Evolutionary conservation across 2,797 vertebrate genomes (phyloP).

Genomic region (Notamacropus eugenii): DNA sequence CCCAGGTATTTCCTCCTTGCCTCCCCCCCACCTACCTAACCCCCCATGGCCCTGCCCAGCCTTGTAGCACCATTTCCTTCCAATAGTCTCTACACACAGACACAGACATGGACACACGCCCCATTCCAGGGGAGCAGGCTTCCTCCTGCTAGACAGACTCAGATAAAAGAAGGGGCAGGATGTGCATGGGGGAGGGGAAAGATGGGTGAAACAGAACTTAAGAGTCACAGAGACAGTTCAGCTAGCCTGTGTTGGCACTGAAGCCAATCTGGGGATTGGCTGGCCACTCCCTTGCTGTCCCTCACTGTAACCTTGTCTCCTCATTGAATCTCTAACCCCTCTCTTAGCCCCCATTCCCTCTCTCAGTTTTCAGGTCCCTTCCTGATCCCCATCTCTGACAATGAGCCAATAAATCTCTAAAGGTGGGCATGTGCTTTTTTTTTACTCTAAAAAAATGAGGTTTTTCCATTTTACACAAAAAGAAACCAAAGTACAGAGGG

Average conservation of each 20-base stretch:
- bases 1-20: conserved; percentile 37
- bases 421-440: background rate
- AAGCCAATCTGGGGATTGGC: background rate
- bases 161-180: background rate
- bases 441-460: background rate
- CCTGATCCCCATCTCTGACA: background rate
- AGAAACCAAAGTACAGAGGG: background rate
- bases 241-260: background rate
- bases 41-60: background rate
- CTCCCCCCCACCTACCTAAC: background rate
- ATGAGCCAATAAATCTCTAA: background rate
- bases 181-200: background rate
- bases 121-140: background rate
- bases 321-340: background rate
- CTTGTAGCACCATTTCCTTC: background rate
- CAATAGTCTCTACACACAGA: background rate
- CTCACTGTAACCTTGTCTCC: too few relatives aligned
- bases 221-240: background rate
- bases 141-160: background rate
- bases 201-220: background rate
- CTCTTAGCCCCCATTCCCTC: background rate
- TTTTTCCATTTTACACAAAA: background rate
- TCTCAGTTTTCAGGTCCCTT: background rate
- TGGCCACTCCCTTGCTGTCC: background rate
- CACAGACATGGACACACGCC: background rate